Base-by-base conservation (phyloP, 2,113 vertebrate species). In the Triplophysa tibetana region DNA sequence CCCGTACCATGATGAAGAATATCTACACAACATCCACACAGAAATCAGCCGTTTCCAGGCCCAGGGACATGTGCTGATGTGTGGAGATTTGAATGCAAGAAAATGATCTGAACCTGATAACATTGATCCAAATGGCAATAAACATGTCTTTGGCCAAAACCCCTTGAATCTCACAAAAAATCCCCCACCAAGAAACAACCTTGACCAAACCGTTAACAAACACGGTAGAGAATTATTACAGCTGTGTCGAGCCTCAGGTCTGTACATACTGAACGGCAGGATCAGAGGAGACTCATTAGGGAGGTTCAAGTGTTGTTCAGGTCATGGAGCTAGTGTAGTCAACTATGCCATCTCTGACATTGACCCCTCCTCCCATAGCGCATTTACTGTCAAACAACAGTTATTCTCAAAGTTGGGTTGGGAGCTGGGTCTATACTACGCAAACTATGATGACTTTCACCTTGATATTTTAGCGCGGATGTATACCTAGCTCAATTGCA, bases 71-170 rank as follows among this genome's bases (percentile, higher is more conserved):
- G 50, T 73, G 75, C 60, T 82, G 38, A 29, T 61, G 10, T 67
- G 62, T 61, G 38, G 41, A 73, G 62, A 48, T n/a, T 63, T 76
- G 24, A 81, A 81, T 50, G 45, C 81, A 52, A n/a, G 67, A 23
- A 66, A 50, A 5, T 50, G 45, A 50, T 50, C 33, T 56, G 43
- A 70, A 19, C 60, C 48, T 33, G 68, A 78, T 64, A 67, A 72
- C 14, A 60, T 29, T 19, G 21, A 73, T 21, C 12, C 24, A 58
- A 33, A 78, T 48, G 17, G 74, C 13, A 81, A 63, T 17, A 2
- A 62, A 21, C n/a, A 33, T 67, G 52, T 74, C 19, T 74, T 67
- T 60, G 69, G 61, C 38, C 69, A 65, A 23, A 23, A 21, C n/a
- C 33, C 12, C n/a, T 33, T 23, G 24, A 52, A 38, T 14, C n/a